Conservation (phyloP, 2,888 invertebrate genomes). For the Polyommatus iphigenia region DNA sequence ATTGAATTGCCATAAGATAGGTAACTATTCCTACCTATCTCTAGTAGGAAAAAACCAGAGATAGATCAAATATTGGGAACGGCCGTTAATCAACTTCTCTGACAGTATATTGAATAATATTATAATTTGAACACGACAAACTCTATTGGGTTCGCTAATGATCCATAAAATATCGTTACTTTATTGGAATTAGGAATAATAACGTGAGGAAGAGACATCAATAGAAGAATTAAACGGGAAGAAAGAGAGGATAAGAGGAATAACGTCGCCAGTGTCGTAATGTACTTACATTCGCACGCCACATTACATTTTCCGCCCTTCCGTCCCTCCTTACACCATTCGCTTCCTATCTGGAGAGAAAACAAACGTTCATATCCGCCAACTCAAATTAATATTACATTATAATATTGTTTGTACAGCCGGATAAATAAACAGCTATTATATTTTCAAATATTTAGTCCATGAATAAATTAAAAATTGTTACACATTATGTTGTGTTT, state of each 20-base stretch:
- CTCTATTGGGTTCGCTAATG: no score
- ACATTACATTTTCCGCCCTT: slow-evolving; percentile 73
- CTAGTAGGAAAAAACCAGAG: no score
- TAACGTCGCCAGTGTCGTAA: background rate
- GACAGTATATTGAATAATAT: no score
- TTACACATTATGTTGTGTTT: no score
- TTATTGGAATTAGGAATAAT: background rate
- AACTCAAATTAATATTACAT: slow-evolving; percentile 12
- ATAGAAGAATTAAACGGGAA: background rate
- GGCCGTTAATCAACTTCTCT: no score
- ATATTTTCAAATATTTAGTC: no score
- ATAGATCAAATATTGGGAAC: no score
- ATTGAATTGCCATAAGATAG: no score
- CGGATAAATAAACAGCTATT: background rate
- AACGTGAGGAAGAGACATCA: background rate
- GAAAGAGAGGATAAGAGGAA: background rate
- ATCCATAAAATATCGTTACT: background rate
- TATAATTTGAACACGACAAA: no score
- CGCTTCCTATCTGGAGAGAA: slow-evolving; percentile 71
- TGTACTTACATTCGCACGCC: slow-evolving; percentile 65
- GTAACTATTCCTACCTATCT: no score
- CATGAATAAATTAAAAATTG: no score
- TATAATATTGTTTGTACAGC: slow-evolving; percentile 5
- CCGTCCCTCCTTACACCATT: slow-evolving; percentile 75
- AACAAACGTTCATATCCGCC: background rate